Base-by-base conservation (phyloP, 2,888 invertebrate species). In the Altica lythri region DNA sequence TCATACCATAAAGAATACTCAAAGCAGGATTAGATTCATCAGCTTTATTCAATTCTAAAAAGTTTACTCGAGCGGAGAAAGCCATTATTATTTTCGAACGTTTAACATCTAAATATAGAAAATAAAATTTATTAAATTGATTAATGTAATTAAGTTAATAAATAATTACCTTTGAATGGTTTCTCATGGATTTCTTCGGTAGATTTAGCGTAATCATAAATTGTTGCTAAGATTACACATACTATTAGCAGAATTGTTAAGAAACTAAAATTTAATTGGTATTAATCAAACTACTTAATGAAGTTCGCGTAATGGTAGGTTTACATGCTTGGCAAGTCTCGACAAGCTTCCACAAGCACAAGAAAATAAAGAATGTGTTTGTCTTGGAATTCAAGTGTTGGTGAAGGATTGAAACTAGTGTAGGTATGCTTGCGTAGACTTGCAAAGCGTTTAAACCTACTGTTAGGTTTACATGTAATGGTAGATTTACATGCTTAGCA, bases 1-100 rank as follows among this genome's bases (percentile, higher is more conserved):
- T 76, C 18, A 85, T 77, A 0, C 85, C 85, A 66, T 84, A 83
- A n/a, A 85, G 68, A 2, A 82, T 76, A 48, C 78, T 78, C n/a
- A 81, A 42, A 71, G 74, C 50, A 72, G 76, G 59, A 74, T 77
- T 60, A 10, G 71, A 48, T 70, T 73, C 71, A 75, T 83, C 68
- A 62, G 69, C 62, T 68, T 75, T 17, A 74, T 53, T 59, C 75
- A 82, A 59, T 76, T 81, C 61, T 70, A 56, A 46, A 49, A 71
- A 74, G 59, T 74, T 75, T 51, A 61, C 62, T 53, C 68, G 68
- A 29, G 69, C 69, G 2, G 75, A 77, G 65, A 75, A 77, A 3
- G 73, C 64, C 54, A 69, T 56, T 8, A 67, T 46, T 17, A 69
- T 46, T 55, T 59, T 63, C 1, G 59, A 56, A 17, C 55, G 40